Evolutionary conservation across 2,797 vertebrate species (phyloP).

Genomic region (Bovichtus diacanthus): DNA sequence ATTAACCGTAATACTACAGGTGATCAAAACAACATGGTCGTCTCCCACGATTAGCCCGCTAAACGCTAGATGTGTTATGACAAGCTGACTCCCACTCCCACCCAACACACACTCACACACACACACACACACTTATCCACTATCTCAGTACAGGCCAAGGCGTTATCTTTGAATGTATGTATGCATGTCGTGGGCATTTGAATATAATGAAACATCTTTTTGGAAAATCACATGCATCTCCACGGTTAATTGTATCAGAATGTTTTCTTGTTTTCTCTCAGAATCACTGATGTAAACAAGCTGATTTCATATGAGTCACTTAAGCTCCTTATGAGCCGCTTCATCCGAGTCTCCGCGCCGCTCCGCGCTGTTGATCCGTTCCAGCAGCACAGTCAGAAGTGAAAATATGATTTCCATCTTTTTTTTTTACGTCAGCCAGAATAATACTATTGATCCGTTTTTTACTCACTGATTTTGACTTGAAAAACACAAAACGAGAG

Average conservation of each 20-base stretch:
- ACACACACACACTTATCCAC: constrained; percentile 40
- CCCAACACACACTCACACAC: constrained; percentile 37
- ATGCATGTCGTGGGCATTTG: constrained; percentile 40
- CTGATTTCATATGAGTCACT: constrained; percentile 65
- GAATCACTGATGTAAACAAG: constrained; percentile 37
- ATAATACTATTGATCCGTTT: constrained; percentile 30
- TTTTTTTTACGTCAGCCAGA: neutral
- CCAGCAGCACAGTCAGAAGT: neutral
- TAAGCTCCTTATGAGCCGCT: constrained; percentile 60
- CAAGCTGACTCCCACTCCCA: constrained; percentile 74
- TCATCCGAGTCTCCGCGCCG: constrained; percentile 20
- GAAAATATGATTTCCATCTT: constrained; percentile 14
- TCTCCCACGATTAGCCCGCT: constrained; percentile 75
- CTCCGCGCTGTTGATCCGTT: constrained; percentile 10
- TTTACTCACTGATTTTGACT: constrained; percentile 6
- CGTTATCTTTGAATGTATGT: constrained; percentile 46
- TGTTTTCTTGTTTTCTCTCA: constrained; percentile 34
- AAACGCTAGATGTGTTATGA: constrained; percentile 81
- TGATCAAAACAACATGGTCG: constrained; percentile 83
- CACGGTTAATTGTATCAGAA: constrained; percentile 22
- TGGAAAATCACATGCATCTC: constrained; percentile 27
- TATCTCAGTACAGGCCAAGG: constrained; percentile 57
- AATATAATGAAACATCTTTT: constrained; percentile 51
- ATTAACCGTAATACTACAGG: constrained; percentile 81
- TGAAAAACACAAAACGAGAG: too few relatives aligned